Evolutionary conservation across 2,113 vertebrate species (phyloP), one percentile per base, ranked within the genome.

Genomic region (Casuarius casuarius): DNA sequence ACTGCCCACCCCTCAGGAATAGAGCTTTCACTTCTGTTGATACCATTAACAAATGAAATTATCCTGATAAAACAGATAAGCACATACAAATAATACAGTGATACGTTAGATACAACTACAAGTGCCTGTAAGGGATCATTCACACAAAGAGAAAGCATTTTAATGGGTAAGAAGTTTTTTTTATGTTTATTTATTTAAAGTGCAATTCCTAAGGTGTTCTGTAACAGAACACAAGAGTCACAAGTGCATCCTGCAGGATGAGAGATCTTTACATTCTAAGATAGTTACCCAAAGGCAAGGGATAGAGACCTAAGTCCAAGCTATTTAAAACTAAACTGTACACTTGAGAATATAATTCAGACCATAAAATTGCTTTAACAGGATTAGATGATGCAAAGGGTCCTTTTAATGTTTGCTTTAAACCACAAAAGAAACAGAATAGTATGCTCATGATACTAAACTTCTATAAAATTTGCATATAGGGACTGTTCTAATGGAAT

Each of bases 301-400:
- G 84, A 31, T 51, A 74, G 44, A 95, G 26, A 28, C 12, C 35
- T 79, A 81, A 92, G 72, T 78, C 26, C 46, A 63, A 86, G 44
- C n/a, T 68, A 71, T 51, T 94, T 73, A 83, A 87, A 95, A 94
- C 29, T 38, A 83, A 63, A 21, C 31, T 82, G 71, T 44, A 87
- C 38, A 73, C 54, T 31, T 75, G 44, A 58, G 48, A 88, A 91
- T 65, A 59, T 1, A 90, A 28, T 71, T 81, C 35, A 76, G 54
- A 38, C 78, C 52, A 58, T 77, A 68, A 81, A 78, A 67, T 16
- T 61, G 40, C 28, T 72, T 78, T 35, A 92, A 48, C 13, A 54
- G 62, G 12, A 59, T 72, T 62, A 49, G 26, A 89, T 52, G 62
- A 87, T 38, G 59, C 5, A 91, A 92, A 70, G 2, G 5, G 4